Base-by-base conservation (phyloP, 2,797 vertebrate species). In the Anabacerthia variegaticeps region DNA sequence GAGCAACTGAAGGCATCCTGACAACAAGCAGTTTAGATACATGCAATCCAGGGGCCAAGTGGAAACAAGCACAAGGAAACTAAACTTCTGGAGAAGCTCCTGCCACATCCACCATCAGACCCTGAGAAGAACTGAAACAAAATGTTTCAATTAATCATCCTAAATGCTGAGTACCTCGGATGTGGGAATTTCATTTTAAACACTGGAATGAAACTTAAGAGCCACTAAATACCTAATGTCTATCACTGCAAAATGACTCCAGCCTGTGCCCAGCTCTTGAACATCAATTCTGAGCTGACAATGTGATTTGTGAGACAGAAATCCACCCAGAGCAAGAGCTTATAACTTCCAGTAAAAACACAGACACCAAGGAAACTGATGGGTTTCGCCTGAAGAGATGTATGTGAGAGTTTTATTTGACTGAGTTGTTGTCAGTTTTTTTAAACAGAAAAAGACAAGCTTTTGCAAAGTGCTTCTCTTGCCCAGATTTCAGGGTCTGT, bases 61-160 rank as follows among this genome's bases (percentile, higher is more conserved):
- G 23, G 48, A 72, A 96, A 85, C 87, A 58, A 19, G 28, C 5
- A 89, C 30, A 85, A 59, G 61, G 68, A 74, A 91, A 59, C 67
- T 49, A 63, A 89, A 94, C 41, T 89, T 85, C 26, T 81, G n/a
- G 39, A 87, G 84, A 85, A 93, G 46, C 19, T 92, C 52, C 71
- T 73, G 59, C 44, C 39, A 55, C 63, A 41, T 41, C 71, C 28
- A 56, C 30, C 36, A 19, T 15, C 77, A 87, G 81, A 65, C 55
- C 12, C 26, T 2, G 2, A 79, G 51, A 66, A 81, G 63, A 94
- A 93, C 49, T 37, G 75, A 95, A 95, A 92, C 59, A 55, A 87
- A 82, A 63, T 2, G 39, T 43, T 84, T 93, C 55, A 76, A 55
- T 79, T 85, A 63, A 85, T 63, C 61, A 55, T 59, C 80, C 48